phyloP scores from a whole-genome alignment of 2,113 vertebrate species.

The Erinaceus europaeus region DNA sequence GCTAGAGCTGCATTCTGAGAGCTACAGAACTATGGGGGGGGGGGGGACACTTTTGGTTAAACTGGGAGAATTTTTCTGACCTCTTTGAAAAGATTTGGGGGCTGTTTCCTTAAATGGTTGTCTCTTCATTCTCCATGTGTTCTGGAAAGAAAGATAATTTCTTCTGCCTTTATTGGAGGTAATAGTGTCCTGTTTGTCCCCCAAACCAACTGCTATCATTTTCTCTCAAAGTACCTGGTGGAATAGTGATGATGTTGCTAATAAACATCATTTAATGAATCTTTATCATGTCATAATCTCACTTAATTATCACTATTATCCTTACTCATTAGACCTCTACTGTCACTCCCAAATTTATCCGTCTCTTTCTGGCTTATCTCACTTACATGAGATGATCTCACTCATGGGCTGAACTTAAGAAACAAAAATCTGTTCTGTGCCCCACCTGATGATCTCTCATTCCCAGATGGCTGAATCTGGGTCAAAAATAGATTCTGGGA shows the following conservation, averaged over 20 bases:
- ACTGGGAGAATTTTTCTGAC: not conserved
- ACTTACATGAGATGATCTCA: too few relatives aligned
- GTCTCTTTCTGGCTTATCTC: too few relatives aligned
- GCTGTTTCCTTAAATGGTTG: too few relatives aligned
- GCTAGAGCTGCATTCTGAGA: not conserved
- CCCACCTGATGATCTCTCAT: too few relatives aligned
- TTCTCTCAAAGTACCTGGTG: not conserved
- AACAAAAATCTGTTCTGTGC: too few relatives aligned
- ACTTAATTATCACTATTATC: not conserved
- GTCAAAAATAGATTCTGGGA: not conserved
- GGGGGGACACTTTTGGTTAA: not conserved
- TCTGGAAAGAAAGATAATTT: not conserved
- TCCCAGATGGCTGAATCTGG: not conserved
- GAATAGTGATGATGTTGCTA: not conserved
- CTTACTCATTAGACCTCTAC: not conserved
- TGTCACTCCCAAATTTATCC: too few relatives aligned
- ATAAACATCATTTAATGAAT: not conserved
- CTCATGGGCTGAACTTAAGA: too few relatives aligned
- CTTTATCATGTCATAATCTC: not conserved
- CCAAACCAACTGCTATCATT: not conserved
- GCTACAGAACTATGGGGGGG: rapidly evolving
- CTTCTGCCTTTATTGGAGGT: not conserved
- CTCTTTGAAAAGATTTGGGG: not conserved
- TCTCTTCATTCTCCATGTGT: not conserved
- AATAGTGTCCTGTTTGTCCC: not conserved